These are phyloP conservation scores for Sylvilagus bachmani DNA, from an alignment of 2,113 vertebrate genomes.

Conservation along the genomic window DNA sequence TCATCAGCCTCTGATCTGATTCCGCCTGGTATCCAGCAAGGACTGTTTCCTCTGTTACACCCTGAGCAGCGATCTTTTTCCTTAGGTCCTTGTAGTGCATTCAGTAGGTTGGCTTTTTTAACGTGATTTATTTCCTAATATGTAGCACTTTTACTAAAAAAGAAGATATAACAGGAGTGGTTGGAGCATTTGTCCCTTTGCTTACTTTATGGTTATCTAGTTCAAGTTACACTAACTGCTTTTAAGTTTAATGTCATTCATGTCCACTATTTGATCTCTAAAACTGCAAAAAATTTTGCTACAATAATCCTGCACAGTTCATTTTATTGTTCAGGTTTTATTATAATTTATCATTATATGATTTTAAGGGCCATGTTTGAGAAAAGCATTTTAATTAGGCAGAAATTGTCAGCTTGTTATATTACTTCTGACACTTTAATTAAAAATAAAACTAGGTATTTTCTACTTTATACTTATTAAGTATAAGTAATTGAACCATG, in stretches of 20 bases:
- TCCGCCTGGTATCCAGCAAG: neutral
- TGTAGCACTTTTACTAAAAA: neutral
- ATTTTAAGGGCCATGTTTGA: constrained; percentile 15
- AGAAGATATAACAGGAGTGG: neutral
- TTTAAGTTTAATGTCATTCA: neutral
- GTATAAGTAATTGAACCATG: neutral
- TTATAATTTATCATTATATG: neutral
- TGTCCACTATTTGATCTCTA: neutral
- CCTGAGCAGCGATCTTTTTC: neutral
- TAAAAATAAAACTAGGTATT: neutral
- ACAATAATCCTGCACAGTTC: neutral
- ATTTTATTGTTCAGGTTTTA: neutral
- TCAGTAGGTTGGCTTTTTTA: constrained; percentile 2
- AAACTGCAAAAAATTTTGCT: neutral
- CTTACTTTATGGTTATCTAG: neutral
- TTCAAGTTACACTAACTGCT: constrained; percentile 29
- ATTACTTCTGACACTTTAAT: neutral
- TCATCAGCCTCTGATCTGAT: neutral
- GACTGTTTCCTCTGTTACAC: constrained; percentile 1
- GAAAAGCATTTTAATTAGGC: constrained; percentile 3
- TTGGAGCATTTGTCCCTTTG: neutral
- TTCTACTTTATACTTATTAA: neutral
- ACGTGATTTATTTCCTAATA: constrained; percentile 3
- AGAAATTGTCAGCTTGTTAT: constrained; percentile 15
- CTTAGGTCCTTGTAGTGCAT: neutral